Conservation (phyloP, 2,797 vertebrate species). For the Cossypha dichroa region DNA sequence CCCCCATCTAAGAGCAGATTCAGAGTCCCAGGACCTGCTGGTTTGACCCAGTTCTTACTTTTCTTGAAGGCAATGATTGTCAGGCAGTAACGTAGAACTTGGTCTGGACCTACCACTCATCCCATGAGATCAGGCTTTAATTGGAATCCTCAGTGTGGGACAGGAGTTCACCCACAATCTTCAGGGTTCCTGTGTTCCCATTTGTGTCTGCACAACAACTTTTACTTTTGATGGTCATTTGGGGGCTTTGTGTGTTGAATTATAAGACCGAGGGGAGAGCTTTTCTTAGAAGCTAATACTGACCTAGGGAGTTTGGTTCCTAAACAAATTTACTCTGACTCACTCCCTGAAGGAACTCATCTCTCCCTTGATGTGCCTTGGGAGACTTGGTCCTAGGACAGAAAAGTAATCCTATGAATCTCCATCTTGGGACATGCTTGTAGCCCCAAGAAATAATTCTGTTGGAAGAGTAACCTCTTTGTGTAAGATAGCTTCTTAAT, state of each 20-base stretch:
- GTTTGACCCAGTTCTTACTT: neutral
- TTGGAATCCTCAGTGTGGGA: neutral
- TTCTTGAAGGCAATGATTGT: neutral
- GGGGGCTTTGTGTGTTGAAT: neutral
- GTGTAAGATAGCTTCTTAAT: neutral
- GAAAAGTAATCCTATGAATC: neutral
- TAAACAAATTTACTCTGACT: neutral
- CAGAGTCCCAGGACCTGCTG: neutral
- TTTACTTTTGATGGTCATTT: neutral
- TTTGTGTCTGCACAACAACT: neutral
- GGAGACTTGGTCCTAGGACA: neutral
- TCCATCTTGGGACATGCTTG: neutral
- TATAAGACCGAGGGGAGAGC: neutral
- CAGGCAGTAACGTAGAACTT: neutral
- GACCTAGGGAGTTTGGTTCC: neutral
- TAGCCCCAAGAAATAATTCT: neutral
- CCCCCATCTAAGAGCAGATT: neutral
- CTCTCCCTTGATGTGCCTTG: neutral
- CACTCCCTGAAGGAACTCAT: neutral
- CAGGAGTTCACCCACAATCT: neutral
- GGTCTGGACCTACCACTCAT: neutral
- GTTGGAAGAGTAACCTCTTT: neutral
- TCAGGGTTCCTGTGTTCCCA: neutral
- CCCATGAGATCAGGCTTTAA: neutral
- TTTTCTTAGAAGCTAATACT: neutral